Evolutionary conservation across 2,113 vertebrate species (phyloP), one percentile per base, ranked within the genome.

Genomic region (Seriola dumerili): DNA sequence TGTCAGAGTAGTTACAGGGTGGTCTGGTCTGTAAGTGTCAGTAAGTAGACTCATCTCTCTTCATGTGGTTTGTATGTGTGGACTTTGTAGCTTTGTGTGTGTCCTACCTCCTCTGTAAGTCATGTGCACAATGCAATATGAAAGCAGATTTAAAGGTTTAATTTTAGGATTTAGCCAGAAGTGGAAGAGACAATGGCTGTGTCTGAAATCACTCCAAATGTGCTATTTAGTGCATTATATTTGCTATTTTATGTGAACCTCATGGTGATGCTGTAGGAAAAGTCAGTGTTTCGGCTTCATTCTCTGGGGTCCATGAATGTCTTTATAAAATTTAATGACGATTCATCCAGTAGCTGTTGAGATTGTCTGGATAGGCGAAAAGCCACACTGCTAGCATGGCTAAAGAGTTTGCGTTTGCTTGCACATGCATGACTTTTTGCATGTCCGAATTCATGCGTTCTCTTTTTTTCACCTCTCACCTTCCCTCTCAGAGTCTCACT

Each of bases 1-100:
- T 90, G 89, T 87, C 85, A 74, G 84, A 69, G 19, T 8, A 80
- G 77, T 80, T 92, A 11, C 88, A 89, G 89, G 90, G 91, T 93
- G 91, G 93, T 94, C 93, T 66, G 70, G 62, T 81, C 84, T 86
- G 50, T 66, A 80, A 78, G 83, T 84, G 76, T 86, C 71, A 76
- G 58, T 52, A 55, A 8, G 48, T 16, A 69, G 82, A 83, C 89
- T 85, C 86, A 85, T 92, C 85, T 48, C 80, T 87, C 81, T 80
- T 90, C 63, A 78, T 86, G 88, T 89, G 90, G 76, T 84, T 58
- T 80, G 69, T 70, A 46, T 84, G 73, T 80, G 82, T 72, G 78
- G 80, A 25, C 57, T 14, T 14, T 63, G 55, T 38, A 50, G 68
- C 87, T 12, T 32, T 68, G 76, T 90, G 88, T 83, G 82, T 85